A percentile compares a stretch with the other conserved stretches of the same genome.
Evolutionary conservation across 2,888 invertebrate species (phyloP).

Genomic region (Drosophila cognata): DNA sequence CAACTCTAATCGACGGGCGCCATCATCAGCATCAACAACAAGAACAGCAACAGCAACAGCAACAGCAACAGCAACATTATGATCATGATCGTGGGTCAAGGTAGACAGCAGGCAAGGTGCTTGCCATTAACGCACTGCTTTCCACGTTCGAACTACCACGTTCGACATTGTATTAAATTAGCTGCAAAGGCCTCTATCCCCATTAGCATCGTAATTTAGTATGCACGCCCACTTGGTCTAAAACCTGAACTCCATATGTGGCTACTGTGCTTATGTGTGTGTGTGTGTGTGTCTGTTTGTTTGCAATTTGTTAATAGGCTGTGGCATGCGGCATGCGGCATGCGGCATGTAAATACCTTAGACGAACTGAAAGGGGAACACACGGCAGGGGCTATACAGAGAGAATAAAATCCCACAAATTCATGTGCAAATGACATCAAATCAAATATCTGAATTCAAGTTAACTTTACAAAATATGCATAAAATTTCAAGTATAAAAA

Average conservation of each 20-base stretch:
- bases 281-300: constrained; percentile 60
- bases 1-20: constrained; percentile 77
- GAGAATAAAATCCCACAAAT: neutral
- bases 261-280: constrained; percentile 24
- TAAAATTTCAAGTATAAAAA: neutral
- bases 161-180: constrained; percentile 51
- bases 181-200: constrained; percentile 65
- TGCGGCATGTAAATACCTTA: constrained; percentile 75
- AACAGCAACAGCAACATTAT: constrained; percentile 11
- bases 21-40: constrained; percentile 56
- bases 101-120: constrained; percentile 55
- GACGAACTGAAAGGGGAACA: neutral
- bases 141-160: constrained; percentile 25
- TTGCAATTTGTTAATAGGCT: constrained; percentile 78
- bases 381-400: neutral
- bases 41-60: constrained; percentile 16
- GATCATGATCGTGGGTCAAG: constrained; percentile 68
- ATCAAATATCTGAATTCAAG: neutral
- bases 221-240: constrained; percentile 73
- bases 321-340: constrained; percentile 80
- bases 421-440: neutral
- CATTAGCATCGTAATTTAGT: constrained; percentile 73
- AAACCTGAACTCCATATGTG: constrained; percentile 1
- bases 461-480: neutral
- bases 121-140: constrained; percentile 75